phyloP scores from a whole-genome alignment of 2,888 invertebrate species.

The Iphiclides podalirius region DNA sequence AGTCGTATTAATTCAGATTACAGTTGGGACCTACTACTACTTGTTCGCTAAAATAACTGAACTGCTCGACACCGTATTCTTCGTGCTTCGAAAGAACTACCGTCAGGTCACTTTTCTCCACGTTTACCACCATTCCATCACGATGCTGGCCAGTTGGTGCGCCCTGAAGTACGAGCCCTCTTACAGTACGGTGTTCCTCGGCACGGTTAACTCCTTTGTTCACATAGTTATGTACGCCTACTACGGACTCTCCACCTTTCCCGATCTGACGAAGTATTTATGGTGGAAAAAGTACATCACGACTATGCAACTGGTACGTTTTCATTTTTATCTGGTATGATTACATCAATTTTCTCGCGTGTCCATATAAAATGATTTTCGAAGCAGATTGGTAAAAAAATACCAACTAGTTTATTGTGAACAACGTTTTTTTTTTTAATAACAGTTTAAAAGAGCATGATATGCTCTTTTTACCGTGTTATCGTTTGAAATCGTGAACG shows the following conservation, averaged over 20 bases:
- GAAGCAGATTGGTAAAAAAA: too few species aligned
- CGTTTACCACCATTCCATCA: constrained; percentile 90
- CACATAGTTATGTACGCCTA: constrained; percentile 90
- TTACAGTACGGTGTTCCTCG: constrained; percentile 84
- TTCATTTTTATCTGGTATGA: too few species aligned
- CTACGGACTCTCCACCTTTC: constrained; percentile 85
- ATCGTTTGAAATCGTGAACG: too few species aligned
- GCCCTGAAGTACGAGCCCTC: constrained; percentile 85
- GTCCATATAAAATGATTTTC: too few species aligned
- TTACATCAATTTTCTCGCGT: too few species aligned
- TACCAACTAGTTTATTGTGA: too few species aligned
- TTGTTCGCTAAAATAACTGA: constrained; percentile 86
- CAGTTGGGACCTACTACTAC: constrained; percentile 77
- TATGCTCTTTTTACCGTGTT: too few species aligned
- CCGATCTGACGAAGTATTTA: constrained; percentile 83
- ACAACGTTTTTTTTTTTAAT: too few species aligned
- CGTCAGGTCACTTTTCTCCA: constrained; percentile 91
- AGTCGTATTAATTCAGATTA: constrained; percentile 38
- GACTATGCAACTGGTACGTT: constrained; percentile 84
- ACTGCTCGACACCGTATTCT: constrained; percentile 88
- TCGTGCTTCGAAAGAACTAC: constrained; percentile 88
- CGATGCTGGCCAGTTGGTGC: constrained; percentile 85
- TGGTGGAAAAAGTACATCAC: constrained; percentile 93
- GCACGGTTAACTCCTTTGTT: constrained; percentile 84
- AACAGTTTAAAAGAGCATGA: too few species aligned